Base-by-base conservation (phyloP, 2,113 vertebrate species). In the Poeciliopsis retropinna region DNA sequence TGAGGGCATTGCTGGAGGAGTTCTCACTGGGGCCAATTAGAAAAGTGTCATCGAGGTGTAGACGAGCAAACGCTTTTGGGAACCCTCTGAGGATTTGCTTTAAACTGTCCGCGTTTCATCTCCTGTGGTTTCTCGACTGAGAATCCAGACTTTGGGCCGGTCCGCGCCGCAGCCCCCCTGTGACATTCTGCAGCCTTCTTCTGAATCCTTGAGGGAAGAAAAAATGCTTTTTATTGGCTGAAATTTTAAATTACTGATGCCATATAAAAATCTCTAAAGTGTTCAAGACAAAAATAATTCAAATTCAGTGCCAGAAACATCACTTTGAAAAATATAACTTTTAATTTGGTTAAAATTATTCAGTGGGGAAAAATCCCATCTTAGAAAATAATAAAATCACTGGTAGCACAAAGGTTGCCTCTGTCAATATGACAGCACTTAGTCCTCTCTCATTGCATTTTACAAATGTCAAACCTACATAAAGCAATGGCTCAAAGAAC, bases 1-100 rank as follows among this genome's bases (percentile, higher is more conserved):
- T 73, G 17, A 80, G 85, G 83, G 77, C 66, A 64, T 76, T 76
- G 83, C 86, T 84, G 78, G 51, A 57, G 32, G 78, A 70, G 84
- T 76, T 62, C 74, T 84, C 82, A 70, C 78, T 80, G 82, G 85
- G 82, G 71, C 84, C 79, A 87, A 88, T 87, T 84, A 84, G 71
- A 75, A 63, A 25, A 39, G 81, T 63, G 76, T 92, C 83, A 90
- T 75, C 78, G 72, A 61, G 86, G 86, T 85, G 87, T 90, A 1
- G 75, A 81, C 54, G 85, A 89, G 64, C 54, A 27, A 69, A 79
- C 37, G 71, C 75, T 85, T 63, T 84, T 90, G 64, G 82, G 85
- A 79, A 88, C 78, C 67, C 86, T 87, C 79, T 76, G 87, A 70
- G 88, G 88, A 78, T 92, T 92, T 70, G 83, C 66, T 87, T 63